These are phyloP conservation scores for Oreohelix idahoensis DNA, from an alignment of 1,140 invertebrate species.

Conservation along the genomic window DNA sequence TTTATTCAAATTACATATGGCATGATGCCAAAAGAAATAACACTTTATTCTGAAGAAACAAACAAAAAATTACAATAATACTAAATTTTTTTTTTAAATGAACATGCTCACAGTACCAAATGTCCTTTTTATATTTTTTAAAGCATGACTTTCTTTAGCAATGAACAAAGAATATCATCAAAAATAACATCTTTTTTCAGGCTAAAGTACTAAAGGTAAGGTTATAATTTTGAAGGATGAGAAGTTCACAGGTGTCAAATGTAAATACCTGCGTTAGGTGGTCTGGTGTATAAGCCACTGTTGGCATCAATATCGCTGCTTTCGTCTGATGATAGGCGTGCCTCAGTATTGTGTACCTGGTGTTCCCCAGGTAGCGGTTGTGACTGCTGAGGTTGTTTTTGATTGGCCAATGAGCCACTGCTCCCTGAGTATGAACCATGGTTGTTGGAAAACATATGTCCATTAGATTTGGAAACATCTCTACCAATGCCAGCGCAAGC, in stretches of 20 bases:
- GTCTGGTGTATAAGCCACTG: constrained; percentile 26
- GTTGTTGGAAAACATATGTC: constrained; percentile 30
- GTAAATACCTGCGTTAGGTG: constrained; percentile 35
- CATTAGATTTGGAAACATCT: constrained; percentile 25
- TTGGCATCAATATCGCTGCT: constrained; percentile 35
- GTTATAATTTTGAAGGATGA: background rate
- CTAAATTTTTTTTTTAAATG: background rate
- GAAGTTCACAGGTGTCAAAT: background rate
- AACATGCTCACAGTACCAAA: background rate
- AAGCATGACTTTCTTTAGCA: too few relatives aligned
- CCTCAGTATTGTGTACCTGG: constrained; percentile 15
- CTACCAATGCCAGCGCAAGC: constrained; percentile 27
- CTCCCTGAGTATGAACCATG: constrained; percentile 28
- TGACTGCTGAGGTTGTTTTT: background rate
- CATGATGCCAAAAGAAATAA: background rate
- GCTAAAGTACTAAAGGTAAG: too few relatives aligned
- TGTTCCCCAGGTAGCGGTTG: constrained; percentile 9
- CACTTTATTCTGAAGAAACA: background rate
- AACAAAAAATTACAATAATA: background rate
- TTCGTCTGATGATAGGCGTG: constrained; percentile 26
- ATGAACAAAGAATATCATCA: too few relatives aligned
- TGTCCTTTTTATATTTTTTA: too few relatives aligned
- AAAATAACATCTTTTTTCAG: too few relatives aligned
- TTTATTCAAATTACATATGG: background rate
- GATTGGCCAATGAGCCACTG: constrained; percentile 23